Conservation (phyloP, 2,113 vertebrate genomes). For the Pheucticus melanocephalus region DNA sequence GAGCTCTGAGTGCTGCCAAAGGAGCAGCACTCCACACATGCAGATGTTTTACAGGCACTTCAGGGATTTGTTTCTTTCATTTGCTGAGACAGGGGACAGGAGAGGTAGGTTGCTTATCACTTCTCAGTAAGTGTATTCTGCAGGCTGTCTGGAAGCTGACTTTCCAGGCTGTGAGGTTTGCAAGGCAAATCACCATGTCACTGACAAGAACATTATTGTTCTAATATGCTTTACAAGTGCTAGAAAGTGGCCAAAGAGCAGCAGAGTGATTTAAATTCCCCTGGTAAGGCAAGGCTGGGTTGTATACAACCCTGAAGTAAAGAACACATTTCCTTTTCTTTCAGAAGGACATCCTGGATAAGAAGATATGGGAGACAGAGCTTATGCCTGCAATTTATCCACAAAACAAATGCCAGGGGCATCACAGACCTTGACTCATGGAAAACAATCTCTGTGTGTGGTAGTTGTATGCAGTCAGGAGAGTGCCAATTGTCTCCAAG, state of each 20-base stretch:
- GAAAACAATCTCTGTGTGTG: slow-evolving; percentile 38
- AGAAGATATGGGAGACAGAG: slow-evolving; percentile 39
- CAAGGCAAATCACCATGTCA: slow-evolving; percentile 36
- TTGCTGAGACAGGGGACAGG: neutral
- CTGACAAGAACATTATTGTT: slow-evolving; percentile 32
- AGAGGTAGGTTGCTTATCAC: neutral
- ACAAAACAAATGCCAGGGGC: slow-evolving; percentile 36
- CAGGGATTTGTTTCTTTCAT: neutral
- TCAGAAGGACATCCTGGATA: slow-evolving; percentile 35
- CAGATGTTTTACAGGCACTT: neutral
- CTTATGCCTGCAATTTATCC: slow-evolving; percentile 40
- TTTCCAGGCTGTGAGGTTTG: neutral
- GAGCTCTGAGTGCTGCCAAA: neutral
- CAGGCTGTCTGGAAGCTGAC: neutral
- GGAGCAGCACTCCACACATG: neutral
- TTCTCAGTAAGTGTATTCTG: neutral
- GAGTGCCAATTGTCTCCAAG: neutral
- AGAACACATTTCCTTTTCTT: slow-evolving; percentile 37
- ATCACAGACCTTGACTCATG: slow-evolving; percentile 25
- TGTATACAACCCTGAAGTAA: neutral
- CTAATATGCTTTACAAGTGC: slow-evolving; percentile 7
- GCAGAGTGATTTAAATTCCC: slow-evolving; percentile 25
- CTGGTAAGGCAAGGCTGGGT: neutral
- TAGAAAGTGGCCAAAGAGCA: slow-evolving; percentile 10
- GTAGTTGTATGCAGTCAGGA: neutral